phyloP scores from a whole-genome alignment of 1,140 invertebrate species.

The Drosophila funebris region DNA sequence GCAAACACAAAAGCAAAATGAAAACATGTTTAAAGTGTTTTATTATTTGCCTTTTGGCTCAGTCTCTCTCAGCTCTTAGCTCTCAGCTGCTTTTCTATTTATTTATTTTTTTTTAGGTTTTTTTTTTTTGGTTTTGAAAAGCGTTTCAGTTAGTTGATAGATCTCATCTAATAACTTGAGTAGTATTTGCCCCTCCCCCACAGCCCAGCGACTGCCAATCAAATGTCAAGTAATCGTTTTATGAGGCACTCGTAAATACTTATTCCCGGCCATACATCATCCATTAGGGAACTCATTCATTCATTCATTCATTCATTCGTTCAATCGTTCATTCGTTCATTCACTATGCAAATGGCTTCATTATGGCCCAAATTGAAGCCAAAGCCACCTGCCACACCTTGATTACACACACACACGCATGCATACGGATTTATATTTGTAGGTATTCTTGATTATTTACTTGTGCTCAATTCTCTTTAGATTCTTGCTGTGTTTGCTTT shows the following conservation, averaged over 20 bases:
- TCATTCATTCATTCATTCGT: no score
- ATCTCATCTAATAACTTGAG: conserved; percentile 6
- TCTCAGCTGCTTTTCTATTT: background rate
- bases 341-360: conserved; percentile 49
- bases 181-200: background rate
- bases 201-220: conserved; percentile 28
- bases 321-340: conserved; percentile 10
- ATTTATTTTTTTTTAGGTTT: background rate
- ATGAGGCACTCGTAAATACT: conserved; percentile 20
- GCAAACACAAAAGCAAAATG: conserved; percentile 65
- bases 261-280: conserved; percentile 30
- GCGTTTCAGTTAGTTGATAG: conserved; percentile 19
- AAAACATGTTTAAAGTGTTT: conserved; percentile 79
- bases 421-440: background rate
- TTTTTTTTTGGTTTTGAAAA: no score
- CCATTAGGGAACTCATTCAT: conserved; percentile 25
- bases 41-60: conserved; percentile 51
- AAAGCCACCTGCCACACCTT: conserved; percentile 45
- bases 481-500: conserved; percentile 16
- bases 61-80: background rate
- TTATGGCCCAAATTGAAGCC: conserved; percentile 25
- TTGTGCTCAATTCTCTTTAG: conserved; percentile 46
- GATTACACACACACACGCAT: background rate
- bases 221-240: conserved; percentile 47
- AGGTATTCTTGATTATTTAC: conserved; percentile 56